Evolutionary conservation across 1,140 invertebrate genomes (phyloP).

Genomic region (Copidosoma floridanum): DNA sequence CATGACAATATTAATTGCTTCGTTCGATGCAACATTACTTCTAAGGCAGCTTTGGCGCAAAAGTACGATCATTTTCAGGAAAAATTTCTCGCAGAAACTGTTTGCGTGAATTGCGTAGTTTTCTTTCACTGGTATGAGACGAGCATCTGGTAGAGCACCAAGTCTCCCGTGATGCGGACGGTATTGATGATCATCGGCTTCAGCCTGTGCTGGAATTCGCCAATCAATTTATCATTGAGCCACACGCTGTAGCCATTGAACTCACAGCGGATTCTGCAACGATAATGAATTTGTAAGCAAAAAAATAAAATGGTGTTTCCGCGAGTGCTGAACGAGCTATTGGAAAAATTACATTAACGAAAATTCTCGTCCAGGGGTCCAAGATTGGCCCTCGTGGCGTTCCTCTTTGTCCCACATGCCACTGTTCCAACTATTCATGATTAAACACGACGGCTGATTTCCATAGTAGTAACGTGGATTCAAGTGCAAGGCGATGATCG

Average conservation of each 20-base stretch:
- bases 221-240: constrained; percentile 49
- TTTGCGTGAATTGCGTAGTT: not conserved
- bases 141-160: constrained; percentile 38
- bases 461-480: constrained; percentile 63
- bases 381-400: constrained; percentile 48
- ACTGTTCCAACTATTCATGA: constrained; percentile 54
- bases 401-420: constrained; percentile 53
- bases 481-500: constrained; percentile 63
- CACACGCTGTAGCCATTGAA: constrained; percentile 46
- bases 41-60: not conserved
- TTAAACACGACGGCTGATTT: constrained; percentile 42
- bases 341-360: constrained; percentile 43
- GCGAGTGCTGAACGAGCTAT: no score
- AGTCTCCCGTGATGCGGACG: constrained; percentile 48
- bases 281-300: not conserved
- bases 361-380: constrained; percentile 52
- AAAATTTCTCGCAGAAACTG: not conserved
- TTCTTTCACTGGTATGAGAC: not conserved
- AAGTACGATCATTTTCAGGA: no score
- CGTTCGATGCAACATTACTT: not conserved
- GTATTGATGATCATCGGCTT: constrained; percentile 42
- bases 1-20: not conserved
- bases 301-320: not conserved
- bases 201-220: constrained; percentile 48
- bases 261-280: constrained; percentile 45